These are phyloP conservation scores for Vespertilio murinus DNA, from an alignment of 2,797 vertebrate genomes.

Conservation along the genomic window DNA sequence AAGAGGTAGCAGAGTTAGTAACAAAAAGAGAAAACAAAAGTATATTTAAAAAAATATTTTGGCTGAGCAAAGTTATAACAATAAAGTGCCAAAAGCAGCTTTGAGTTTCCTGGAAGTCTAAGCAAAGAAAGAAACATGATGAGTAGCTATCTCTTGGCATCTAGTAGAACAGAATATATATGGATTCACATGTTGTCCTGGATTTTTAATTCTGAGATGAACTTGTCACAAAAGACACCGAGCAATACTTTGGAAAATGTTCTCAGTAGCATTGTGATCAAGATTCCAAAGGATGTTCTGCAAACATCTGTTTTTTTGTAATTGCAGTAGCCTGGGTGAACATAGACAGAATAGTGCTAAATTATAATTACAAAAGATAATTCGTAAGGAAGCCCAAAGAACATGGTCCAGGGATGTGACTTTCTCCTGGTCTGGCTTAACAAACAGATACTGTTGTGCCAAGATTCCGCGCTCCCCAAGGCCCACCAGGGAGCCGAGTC, in stretches of 20 bases:
- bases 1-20: not conserved
- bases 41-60: not conserved
- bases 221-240: slow-evolving; percentile 35
- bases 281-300: slow-evolving; percentile 57
- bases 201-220: slow-evolving; percentile 33
- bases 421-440: slow-evolving; percentile 2
- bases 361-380: not conserved
- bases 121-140: not conserved
- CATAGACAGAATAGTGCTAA: not conserved
- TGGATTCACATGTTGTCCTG: not conserved
- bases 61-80: not conserved
- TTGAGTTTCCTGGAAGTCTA: not conserved
- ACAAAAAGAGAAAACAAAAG: slow-evolving; percentile 2
- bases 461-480: no score
- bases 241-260: slow-evolving; percentile 36
- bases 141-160: not conserved
- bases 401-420: not conserved
- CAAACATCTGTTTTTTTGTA: slow-evolving; percentile 58
- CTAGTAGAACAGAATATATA: not conserved
- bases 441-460: no score
- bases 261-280: slow-evolving; percentile 55
- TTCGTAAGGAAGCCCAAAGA: not conserved
- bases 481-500: no score
- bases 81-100: not conserved
- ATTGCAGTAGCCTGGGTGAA: not conserved